These are phyloP conservation scores for Liparis tanakae DNA, from an alignment of 2,797 vertebrate genomes.

Conservation along the genomic window DNA sequence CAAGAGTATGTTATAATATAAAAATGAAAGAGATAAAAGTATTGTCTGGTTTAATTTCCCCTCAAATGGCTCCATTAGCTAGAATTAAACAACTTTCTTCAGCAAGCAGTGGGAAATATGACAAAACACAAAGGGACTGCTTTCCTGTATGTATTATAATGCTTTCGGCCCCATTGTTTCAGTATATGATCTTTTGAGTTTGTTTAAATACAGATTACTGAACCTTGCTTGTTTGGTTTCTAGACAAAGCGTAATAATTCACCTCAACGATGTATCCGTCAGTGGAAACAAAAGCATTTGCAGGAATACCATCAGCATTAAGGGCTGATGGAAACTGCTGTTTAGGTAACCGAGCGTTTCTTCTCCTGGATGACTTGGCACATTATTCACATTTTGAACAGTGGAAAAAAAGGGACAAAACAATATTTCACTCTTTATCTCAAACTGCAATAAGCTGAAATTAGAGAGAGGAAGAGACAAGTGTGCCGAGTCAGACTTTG, in stretches of 20 bases:
- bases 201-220: constrained; percentile 13
- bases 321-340: constrained; percentile 48
- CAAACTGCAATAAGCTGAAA: constrained; percentile 37
- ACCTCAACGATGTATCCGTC: constrained; percentile 8
- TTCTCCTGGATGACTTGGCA: constrained; percentile 54
- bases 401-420: constrained; percentile 15
- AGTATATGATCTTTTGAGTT: background rate
- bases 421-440: constrained; percentile 38
- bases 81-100: background rate
- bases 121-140: background rate
- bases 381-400: constrained; percentile 47
- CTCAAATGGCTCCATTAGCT: background rate
- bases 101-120: background rate
- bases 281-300: constrained; percentile 12
- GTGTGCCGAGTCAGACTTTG: constrained; percentile 38
- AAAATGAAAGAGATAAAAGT: background rate
- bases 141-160: background rate
- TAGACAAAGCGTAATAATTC: background rate
- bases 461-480: constrained; percentile 20
- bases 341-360: constrained; percentile 50
- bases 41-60: background rate
- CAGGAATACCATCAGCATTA: constrained; percentile 7
- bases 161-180: background rate
- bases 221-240: background rate
- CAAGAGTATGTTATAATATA: background rate